Base-by-base conservation (phyloP, 2,888 invertebrate genomes). In the Acanthoscelides obtectus region DNA sequence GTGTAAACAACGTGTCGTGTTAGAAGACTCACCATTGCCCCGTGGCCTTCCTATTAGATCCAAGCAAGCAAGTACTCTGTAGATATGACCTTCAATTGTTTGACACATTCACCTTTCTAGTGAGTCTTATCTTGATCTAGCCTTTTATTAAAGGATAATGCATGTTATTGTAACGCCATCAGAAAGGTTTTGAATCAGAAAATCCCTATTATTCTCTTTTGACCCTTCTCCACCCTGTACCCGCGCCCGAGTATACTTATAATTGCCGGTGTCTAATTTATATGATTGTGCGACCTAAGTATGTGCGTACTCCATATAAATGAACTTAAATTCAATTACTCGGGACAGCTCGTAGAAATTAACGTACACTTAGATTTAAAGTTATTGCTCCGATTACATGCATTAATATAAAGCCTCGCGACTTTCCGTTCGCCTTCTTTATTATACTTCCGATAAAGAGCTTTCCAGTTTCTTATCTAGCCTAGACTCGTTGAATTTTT, bases 241-340 rank as follows among this genome's bases (percentile, higher is more conserved):
- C 45, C 45, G 45, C 67, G 72, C 71, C 65, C 70, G 45, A 45
- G 12, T 45, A 77, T 78, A 79, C 79, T 80, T 82, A 80, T 81
- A 81, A 82, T 82, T 81, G 77, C 75, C 74, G 74, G 72, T 68
- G 74, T 71, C 74, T 76, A 79, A 81, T 81, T 81, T 81, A 81
- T 80, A 78, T 80, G 77, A 79, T 79, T 78, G 80, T 78, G 73
- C 70, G 67, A 70, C 27, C 73, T 76, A 79, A 78, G 80, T 79
- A 78, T 73, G 78, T 79, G 78, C 77, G 80, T 79, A 78, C 79
- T 78, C 80, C 80, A 81, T 82, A 82, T 80, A 82, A 81, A 81
- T 80, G 81, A 78, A 81, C 79, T 78, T 78, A 78, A 80, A 81
- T 81, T 82, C 80, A 80, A 81, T 81, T 81, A 80, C 77, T 76